phyloP scores from a whole-genome alignment of 2,113 vertebrate species.

The Malurus alboscapulatus region DNA sequence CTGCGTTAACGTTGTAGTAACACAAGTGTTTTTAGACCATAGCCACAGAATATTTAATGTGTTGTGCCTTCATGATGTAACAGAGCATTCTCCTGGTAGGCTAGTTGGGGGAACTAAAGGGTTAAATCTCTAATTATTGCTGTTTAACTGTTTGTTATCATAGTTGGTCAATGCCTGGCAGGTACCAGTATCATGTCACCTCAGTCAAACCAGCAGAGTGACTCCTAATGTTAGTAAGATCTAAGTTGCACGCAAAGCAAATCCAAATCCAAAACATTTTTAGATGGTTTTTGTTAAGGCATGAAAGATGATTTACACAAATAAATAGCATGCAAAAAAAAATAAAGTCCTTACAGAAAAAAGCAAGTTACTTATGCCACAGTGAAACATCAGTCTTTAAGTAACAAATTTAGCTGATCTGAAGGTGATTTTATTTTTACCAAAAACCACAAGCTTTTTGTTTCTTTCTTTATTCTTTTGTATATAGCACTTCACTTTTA shows the following conservation, averaged over 20 bases:
- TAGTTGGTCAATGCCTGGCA: conserved; percentile 88
- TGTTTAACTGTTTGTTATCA: conserved; percentile 85
- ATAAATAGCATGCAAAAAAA: conserved; percentile 89
- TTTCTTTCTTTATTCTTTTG: conserved; percentile 78
- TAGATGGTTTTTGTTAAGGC: conserved; percentile 85
- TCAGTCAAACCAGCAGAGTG: conserved; percentile 72
- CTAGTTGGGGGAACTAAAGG: conserved; percentile 79
- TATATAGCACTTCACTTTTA: conserved; percentile 89
- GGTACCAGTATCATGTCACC: conserved; percentile 78
- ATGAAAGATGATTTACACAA: conserved; percentile 91
- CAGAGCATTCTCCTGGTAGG: conserved; percentile 84
- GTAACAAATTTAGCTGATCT: conserved; percentile 70
- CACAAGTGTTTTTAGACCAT: conserved; percentile 83
- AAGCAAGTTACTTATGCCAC: conserved; percentile 81
- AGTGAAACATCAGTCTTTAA: conserved; percentile 74
- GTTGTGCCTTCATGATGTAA: conserved; percentile 95
- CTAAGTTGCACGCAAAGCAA: conserved; percentile 87
- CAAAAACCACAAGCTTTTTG: conserved; percentile 43
- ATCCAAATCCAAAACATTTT: conserved; percentile 75
- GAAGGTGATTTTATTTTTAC: conserved; percentile 85
- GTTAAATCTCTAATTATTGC: conserved; percentile 80
- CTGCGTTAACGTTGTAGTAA: conserved; percentile 80
- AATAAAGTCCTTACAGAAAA: conserved; percentile 81
- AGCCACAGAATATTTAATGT: conserved; percentile 88
- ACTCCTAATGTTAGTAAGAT: conserved; percentile 76